Evolutionary conservation across 2,113 vertebrate genomes (phyloP).

Genomic region (Lepus americanus): DNA sequence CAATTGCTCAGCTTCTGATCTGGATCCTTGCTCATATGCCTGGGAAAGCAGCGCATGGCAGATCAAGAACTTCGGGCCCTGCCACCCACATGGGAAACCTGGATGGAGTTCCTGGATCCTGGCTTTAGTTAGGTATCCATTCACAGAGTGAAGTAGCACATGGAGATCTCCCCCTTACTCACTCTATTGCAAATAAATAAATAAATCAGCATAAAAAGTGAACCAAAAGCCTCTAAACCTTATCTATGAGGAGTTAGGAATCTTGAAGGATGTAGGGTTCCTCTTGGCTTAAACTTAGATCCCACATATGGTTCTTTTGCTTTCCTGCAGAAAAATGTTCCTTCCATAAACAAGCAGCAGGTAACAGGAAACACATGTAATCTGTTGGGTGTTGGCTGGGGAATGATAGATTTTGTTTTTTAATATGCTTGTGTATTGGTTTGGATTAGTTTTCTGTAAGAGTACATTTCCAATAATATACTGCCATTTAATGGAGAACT

Average conservation of each 20-base stretch:
- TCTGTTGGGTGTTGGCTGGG: neutral
- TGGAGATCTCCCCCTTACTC: too few relatives aligned
- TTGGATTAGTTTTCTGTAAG: conserved; percentile 11
- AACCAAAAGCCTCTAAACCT: neutral
- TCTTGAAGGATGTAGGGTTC: neutral
- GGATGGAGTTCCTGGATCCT: too few relatives aligned
- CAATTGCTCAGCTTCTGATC: too few relatives aligned
- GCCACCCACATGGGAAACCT: too few relatives aligned
- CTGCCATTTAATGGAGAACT: conserved; percentile 26
- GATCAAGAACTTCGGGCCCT: too few relatives aligned
- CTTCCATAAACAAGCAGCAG: neutral
- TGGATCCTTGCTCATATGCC: too few relatives aligned
- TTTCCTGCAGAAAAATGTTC: neutral
- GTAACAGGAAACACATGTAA: neutral
- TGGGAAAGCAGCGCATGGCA: too few relatives aligned
- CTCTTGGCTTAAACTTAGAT: neutral
- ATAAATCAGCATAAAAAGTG: neutral
- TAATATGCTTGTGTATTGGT: neutral
- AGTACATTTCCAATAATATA: conserved; percentile 24
- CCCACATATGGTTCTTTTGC: neutral
- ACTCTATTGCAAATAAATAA: too few relatives aligned
- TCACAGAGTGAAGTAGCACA: too few relatives aligned
- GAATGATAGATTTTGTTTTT: conserved; percentile 47
- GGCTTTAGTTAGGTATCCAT: too few relatives aligned
- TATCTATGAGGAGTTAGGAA: neutral